Evolutionary conservation across 2,888 invertebrate genomes (phyloP).

Genomic region (Sarcophaga subvicina): DNA sequence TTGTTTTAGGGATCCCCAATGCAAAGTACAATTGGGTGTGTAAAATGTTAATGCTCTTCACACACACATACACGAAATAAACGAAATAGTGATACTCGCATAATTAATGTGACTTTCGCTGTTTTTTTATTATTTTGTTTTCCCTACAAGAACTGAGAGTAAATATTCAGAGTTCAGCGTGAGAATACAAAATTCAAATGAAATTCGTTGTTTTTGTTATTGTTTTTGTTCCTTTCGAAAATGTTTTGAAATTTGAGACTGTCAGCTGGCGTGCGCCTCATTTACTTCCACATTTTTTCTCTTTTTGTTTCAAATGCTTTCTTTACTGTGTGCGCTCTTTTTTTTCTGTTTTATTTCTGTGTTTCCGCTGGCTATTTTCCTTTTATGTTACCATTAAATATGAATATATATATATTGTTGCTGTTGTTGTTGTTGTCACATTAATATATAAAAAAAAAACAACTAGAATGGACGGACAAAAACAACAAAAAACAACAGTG

Average conservation of each 20-base stretch:
- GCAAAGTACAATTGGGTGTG: neutral
- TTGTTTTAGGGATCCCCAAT: constrained; percentile 62
- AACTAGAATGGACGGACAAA: neutral
- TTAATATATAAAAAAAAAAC: neutral
- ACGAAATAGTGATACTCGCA: neutral
- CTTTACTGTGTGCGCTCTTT: neutral
- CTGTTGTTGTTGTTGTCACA: neutral
- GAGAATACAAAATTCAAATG: neutral
- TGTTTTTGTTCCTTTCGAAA: neutral
- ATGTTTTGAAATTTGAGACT: constrained; percentile 69
- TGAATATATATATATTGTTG: neutral
- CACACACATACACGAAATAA: constrained; percentile 1
- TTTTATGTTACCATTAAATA: constrained; percentile 50
- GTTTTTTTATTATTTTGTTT: neutral
- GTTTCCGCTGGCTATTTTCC: constrained; percentile 60
- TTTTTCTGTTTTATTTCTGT: constrained; percentile 8
- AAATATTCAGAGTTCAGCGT: neutral
- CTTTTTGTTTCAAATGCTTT: neutral
- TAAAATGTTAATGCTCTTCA: constrained; percentile 5
- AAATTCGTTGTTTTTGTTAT: neutral
- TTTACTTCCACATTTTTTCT: constrained; percentile 62
- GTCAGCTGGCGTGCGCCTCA: constrained; percentile 66
- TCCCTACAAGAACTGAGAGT: neutral
- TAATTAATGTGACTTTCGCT: neutral
- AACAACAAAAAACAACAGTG: neutral